These are phyloP conservation scores for Orientallactaga bullata DNA, from an alignment of 2,113 vertebrate genomes.

Conservation along the genomic window DNA sequence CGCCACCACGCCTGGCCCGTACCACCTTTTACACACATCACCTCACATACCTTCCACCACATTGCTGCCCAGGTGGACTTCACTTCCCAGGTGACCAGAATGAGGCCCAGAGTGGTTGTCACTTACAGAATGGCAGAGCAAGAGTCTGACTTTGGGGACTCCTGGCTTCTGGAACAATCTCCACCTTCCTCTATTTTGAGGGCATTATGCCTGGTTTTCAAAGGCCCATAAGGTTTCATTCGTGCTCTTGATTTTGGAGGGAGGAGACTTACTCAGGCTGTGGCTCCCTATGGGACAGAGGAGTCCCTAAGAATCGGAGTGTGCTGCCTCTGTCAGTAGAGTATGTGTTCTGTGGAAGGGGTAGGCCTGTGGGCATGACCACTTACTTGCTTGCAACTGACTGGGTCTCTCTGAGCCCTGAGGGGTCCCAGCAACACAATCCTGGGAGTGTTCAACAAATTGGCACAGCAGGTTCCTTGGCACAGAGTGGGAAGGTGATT, in stretches of 20 bases:
- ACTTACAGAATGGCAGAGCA: no score
- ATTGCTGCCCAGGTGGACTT: not conserved
- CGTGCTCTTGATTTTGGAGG: not conserved
- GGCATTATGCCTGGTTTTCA: not conserved
- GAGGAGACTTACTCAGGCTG: not conserved
- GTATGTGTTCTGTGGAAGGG: not conserved
- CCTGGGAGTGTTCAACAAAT: not conserved
- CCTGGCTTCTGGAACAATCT: not conserved
- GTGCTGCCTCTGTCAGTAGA: rapidly evolving
- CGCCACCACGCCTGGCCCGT: not conserved
- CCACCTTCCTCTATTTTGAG: not conserved
- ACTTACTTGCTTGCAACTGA: not conserved
- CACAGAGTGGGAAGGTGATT: not conserved
- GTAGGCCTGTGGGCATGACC: no score
- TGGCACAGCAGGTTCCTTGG: not conserved
- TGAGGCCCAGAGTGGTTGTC: not conserved
- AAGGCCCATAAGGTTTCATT: not conserved
- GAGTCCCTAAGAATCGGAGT: not conserved
- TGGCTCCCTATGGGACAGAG: not conserved
- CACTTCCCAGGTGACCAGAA: not conserved
- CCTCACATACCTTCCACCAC: not conserved
- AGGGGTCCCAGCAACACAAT: not conserved
- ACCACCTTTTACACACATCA: not conserved
- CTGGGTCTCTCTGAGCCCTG: not conserved
- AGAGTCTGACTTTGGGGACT: not conserved